A percentile compares a stretch with the other conserved stretches of the same genome.
Evolutionary conservation across 2,888 invertebrate species (phyloP).

Genomic region (Epsilonema sp.): DNA sequence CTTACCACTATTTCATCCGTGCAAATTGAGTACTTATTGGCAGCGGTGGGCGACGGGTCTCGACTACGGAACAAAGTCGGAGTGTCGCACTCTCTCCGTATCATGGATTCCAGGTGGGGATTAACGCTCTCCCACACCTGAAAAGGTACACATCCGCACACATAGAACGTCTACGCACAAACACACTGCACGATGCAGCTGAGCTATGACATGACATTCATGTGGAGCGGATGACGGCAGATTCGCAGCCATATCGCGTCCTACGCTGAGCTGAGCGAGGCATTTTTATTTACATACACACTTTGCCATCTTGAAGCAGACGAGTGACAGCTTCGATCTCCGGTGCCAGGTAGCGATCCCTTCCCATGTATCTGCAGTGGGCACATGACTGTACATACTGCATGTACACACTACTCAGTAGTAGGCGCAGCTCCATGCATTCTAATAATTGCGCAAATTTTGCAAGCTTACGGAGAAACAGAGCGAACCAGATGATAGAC

Average conservation of each 20-base stretch:
- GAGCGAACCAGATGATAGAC: constrained; percentile 42
- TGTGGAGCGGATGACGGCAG: too few species aligned
- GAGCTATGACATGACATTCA: too few species aligned
- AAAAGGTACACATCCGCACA: background rate
- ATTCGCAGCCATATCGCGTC: too few species aligned
- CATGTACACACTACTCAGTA: too few species aligned
- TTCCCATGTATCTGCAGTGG: too few species aligned
- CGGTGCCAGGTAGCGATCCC: constrained; percentile 45
- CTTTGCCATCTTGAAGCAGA: constrained; percentile 34
- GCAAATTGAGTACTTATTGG: too few species aligned
- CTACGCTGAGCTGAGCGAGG: too few species aligned
- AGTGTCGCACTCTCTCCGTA: constrained; percentile 19
- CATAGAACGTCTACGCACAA: too few species aligned
- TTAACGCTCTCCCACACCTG: constrained; percentile 40
- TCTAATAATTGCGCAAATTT: background rate
- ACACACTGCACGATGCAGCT: too few species aligned
- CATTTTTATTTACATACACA: too few species aligned
- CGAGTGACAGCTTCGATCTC: constrained; percentile 43
- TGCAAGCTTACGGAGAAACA: constrained; percentile 33
- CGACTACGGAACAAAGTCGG: constrained; percentile 23
- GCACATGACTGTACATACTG: too few species aligned
- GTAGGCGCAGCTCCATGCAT: background rate
- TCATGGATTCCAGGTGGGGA: constrained; percentile 33
- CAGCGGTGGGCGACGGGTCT: constrained; percentile 13
- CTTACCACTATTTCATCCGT: too few species aligned